Base-by-base conservation (phyloP, 2,797 vertebrate genomes). In the Hippoglossus hippoglossus region DNA sequence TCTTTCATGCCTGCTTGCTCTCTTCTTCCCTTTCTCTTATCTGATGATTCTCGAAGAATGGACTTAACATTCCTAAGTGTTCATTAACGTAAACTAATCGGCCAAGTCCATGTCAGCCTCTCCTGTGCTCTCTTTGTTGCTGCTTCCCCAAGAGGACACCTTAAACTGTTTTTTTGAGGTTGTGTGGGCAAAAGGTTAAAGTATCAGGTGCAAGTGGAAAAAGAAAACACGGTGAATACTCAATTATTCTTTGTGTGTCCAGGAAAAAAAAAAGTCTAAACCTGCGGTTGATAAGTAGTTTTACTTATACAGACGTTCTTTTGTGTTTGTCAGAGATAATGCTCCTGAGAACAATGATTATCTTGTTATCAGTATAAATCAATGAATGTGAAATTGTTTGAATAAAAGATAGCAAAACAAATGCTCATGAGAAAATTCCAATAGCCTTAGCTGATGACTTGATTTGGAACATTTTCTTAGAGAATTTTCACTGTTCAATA, bases 51-150 rank as follows among this genome's bases (percentile, higher is more conserved):
- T 73, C 52, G 0, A 24, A 70, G 70, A 80, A 83, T 26, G 61
- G 81, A 84, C 82, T 91, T 85, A 87, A 84, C 88, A 90, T 92
- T 92, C 89, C 89, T 59, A 52, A 62, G 75, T 4, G 36, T 83
- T 92, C 84, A 85, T 89, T 92, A 91, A 83, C 18, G 66, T 12
- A 41, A 84, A 67, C 81, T 85, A 87, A 90, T 85, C 81, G 49
- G 55, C 77, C 73, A 83, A 75, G 75, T 79, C 79, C 21, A 15
- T 62, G 44, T 74, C 81, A 22, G 75, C 66, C 67, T 79, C 50
- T 75, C 78, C 88, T 91, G 36, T 39, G 36, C 36, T 39, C 12
- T 39, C 31, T 34, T 34, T 91, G 89, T 90, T 85, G 71, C 56
- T 24, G 61, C 67, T 80, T 77, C 65, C 53, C 80, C 81, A 55